Percentiles rank a stretch among this genome's conserved stretches.
phyloP scores from a whole-genome alignment of 2,113 vertebrate species.

The Hyaena hyaena region DNA sequence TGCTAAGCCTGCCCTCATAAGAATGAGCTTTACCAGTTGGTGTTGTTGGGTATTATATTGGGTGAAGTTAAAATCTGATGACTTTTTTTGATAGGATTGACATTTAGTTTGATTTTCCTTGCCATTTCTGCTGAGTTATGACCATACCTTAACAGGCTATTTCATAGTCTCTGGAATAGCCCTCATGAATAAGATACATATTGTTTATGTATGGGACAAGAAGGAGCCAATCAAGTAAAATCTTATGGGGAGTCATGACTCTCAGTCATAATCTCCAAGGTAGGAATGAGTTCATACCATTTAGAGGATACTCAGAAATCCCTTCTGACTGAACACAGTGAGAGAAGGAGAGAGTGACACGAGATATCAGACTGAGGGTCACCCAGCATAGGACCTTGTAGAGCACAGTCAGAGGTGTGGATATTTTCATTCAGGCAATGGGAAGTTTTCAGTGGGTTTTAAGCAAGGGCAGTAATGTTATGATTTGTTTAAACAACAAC shows the following conservation, averaged over 20 bases:
- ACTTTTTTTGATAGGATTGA: neutral
- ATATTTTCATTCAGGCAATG: neutral
- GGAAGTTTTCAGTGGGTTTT: neutral
- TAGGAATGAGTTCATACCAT: neutral
- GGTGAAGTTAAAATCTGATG: constrained; percentile 64
- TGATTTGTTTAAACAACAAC: neutral
- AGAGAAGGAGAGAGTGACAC: neutral
- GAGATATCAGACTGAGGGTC: too few relatives aligned
- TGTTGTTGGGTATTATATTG: neutral
- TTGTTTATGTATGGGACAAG: neutral
- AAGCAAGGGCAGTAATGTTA: neutral
- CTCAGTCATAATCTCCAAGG: neutral
- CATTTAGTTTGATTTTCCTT: constrained; percentile 34
- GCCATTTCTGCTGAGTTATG: neutral
- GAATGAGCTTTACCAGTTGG: constrained; percentile 29
- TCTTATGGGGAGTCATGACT: neutral
- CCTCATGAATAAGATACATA: neutral
- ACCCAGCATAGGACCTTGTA: accelerated
- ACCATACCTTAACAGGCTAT: neutral
- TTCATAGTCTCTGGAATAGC: neutral
- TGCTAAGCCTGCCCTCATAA: neutral
- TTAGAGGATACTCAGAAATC: neutral
- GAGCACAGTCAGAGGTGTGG: neutral
- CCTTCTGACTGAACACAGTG: neutral
- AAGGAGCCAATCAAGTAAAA: neutral